phyloP scores from a whole-genome alignment of 2,113 vertebrate genomes.

The Hippocampus mohnikei region DNA sequence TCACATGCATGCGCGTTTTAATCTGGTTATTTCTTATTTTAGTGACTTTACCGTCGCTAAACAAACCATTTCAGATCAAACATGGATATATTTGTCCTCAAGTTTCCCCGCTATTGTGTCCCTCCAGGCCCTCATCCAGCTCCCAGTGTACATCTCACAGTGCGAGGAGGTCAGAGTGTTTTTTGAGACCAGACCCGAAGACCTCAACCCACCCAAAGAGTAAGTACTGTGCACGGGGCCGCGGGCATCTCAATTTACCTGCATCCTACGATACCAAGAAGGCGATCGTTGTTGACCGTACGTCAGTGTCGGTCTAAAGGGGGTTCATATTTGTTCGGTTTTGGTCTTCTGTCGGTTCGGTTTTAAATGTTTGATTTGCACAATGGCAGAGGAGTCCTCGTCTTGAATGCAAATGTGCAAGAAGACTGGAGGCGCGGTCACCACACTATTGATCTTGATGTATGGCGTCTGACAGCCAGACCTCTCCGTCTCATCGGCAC shows the following conservation, averaged over 20 bases:
- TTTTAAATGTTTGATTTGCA: constrained; percentile 7
- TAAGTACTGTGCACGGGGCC: constrained; percentile 51
- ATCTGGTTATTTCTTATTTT: neutral
- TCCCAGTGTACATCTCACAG: constrained; percentile 96
- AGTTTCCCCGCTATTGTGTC: constrained; percentile 17
- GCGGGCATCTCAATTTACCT: constrained; percentile 18
- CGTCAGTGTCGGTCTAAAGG: neutral
- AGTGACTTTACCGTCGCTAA: neutral
- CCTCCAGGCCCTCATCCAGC: constrained; percentile 88
- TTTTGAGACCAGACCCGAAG: constrained; percentile 94
- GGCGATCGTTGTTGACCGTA: neutral
- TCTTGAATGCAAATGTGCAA: constrained; percentile 8
- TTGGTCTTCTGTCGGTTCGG: neutral
- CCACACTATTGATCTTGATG: neutral
- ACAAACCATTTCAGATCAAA: neutral
- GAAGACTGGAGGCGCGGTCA: constrained; percentile 6
- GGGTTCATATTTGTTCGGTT: neutral
- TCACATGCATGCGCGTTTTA: too few relatives aligned
- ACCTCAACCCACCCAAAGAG: constrained; percentile 93
- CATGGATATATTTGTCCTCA: neutral
- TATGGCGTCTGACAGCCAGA: constrained; percentile 7
- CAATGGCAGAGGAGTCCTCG: neutral
- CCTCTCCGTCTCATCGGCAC: neutral
- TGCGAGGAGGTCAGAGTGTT: constrained; percentile 95
- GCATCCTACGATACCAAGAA: neutral